Conservation (phyloP, 2,797 vertebrate genomes). For the Cyprinodon diabolis region DNA sequence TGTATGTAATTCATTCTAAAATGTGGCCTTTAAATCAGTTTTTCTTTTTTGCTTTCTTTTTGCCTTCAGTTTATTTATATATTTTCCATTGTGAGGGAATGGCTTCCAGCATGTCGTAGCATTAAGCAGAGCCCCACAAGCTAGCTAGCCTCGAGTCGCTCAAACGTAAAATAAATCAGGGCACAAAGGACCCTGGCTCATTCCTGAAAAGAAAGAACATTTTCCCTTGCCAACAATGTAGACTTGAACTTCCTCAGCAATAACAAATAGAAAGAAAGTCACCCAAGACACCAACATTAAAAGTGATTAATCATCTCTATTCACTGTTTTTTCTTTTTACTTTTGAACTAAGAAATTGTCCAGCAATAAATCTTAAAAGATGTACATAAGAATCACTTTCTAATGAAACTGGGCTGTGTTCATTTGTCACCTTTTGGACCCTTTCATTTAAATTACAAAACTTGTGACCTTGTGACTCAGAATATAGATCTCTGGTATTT, state of each 20-base stretch:
- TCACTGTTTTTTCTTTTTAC: conserved; percentile 80
- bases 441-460: conserved; percentile 91
- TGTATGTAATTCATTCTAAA: conserved; percentile 86
- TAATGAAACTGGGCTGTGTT: conserved; percentile 91
- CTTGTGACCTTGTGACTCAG: conserved; percentile 85
- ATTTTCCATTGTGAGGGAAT: conserved; percentile 76
- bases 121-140: conserved; percentile 84
- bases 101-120: conserved; percentile 82
- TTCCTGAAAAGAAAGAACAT: conserved; percentile 89
- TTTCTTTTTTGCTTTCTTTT: conserved; percentile 69
- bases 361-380: conserved; percentile 98
- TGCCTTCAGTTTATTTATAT: conserved; percentile 76
- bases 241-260: conserved; percentile 89
- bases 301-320: conserved; percentile 97
- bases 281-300: conserved; percentile 95
- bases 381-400: conserved; percentile 95
- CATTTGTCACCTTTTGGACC: conserved; percentile 90
- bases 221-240: conserved; percentile 86
- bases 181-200: conserved; percentile 88
- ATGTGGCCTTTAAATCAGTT: conserved; percentile 87
- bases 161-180: conserved; percentile 89
- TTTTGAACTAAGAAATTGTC: conserved; percentile 91
- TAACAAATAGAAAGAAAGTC: conserved; percentile 99
- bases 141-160: conserved; percentile 86
- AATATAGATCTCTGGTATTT: conserved; percentile 87